Evolutionary conservation across 2,113 vertebrate genomes (phyloP).

Genomic region (Mormyrus lacerda): DNA sequence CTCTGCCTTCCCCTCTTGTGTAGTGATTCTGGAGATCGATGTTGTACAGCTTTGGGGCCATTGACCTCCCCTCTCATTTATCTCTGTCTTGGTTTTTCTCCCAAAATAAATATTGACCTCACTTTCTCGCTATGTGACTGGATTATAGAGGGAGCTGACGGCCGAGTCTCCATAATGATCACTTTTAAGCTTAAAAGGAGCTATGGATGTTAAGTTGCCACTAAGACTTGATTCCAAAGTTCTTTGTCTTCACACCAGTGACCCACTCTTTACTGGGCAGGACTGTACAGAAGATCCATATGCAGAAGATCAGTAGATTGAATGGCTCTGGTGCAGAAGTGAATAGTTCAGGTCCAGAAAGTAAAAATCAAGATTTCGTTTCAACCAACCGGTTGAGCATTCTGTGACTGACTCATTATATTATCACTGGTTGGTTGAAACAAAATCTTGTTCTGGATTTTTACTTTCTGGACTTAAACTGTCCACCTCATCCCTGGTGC

Average conservation of each 20-base stretch:
- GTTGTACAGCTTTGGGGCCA: not conserved
- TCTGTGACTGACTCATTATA: not conserved
- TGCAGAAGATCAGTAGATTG: not conserved
- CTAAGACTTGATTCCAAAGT: not conserved
- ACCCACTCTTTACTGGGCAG: not conserved
- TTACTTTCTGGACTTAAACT: not conserved
- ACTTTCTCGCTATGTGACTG: not conserved
- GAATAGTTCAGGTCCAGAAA: not conserved
- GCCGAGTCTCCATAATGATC: not conserved
- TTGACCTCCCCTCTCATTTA: not conserved
- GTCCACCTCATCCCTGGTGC: not conserved
- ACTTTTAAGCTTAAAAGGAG: not conserved
- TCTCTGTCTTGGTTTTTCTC: constrained; percentile 3
- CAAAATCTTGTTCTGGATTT: not conserved
- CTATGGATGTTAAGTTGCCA: not conserved
- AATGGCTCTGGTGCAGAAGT: not conserved
- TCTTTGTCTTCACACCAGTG: not conserved
- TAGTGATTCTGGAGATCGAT: not conserved
- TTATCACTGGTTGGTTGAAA: not conserved
- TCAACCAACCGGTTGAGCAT: not conserved
- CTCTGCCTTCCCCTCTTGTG: not conserved
- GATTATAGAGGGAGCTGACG: not conserved
- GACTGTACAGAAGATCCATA: not conserved
- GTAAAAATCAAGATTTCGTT: not conserved
- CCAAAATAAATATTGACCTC: not conserved